Percentiles rank a stretch among this genome's conserved stretches.
These are phyloP conservation scores for Myrmecobius fasciatus DNA, from an alignment of 2,113 vertebrate genomes.

Conservation along the genomic window DNA sequence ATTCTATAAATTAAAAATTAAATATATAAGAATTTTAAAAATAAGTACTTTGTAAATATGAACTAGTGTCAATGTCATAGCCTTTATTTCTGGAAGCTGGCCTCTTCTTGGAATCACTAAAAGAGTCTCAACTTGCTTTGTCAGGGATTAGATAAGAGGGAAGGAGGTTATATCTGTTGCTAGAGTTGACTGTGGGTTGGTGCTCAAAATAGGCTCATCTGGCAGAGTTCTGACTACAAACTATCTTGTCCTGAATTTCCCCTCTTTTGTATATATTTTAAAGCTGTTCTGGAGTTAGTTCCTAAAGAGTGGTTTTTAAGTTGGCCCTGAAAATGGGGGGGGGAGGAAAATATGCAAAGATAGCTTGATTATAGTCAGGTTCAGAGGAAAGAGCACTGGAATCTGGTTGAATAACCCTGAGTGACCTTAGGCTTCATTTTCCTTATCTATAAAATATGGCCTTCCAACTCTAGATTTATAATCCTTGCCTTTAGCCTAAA, in stretches of 20 bases:
- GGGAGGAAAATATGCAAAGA: background rate
- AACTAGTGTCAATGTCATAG: background rate
- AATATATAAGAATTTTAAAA: background rate
- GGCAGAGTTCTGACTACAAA: background rate
- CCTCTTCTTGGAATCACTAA: background rate
- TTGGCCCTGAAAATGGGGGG: background rate
- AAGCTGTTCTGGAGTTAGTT: background rate
- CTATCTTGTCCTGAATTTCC: conserved; percentile 7
- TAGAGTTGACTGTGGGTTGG: background rate
- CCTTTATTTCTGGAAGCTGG: background rate
- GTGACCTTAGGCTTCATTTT: background rate
- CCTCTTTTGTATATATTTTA: background rate
- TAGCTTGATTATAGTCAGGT: background rate
- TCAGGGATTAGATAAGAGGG: background rate
- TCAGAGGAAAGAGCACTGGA: background rate
- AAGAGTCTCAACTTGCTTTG: background rate
- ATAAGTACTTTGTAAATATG: background rate
- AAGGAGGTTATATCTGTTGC: background rate
- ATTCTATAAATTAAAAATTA: background rate
- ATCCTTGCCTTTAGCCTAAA: background rate
- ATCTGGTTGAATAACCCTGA: background rate
- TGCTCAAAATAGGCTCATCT: background rate
- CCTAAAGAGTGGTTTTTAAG: background rate
- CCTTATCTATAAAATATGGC: background rate
- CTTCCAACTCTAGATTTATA: background rate